Evolutionary conservation across 2,113 vertebrate genomes (phyloP).

Genomic region (Eclectus roratus): DNA sequence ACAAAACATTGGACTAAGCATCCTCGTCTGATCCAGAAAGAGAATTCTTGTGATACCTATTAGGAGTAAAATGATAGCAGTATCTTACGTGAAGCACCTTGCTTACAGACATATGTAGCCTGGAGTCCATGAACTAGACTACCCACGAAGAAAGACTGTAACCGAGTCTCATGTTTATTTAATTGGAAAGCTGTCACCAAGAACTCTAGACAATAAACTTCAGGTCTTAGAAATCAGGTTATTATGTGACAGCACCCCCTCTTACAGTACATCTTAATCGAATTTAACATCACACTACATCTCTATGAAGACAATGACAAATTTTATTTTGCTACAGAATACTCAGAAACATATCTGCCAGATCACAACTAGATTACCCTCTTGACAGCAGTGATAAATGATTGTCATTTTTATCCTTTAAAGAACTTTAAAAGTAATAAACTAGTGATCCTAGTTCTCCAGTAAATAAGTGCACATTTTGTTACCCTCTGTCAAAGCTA

Average conservation of each 20-base stretch:
- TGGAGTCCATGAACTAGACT: neutral
- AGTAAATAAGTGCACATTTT: conserved; percentile 15
- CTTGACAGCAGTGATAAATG: conserved; percentile 35
- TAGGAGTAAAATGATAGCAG: neutral
- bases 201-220: neutral
- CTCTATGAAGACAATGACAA: conserved; percentile 16
- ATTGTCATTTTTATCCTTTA: conserved; percentile 4
- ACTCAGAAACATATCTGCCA: neutral
- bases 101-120: neutral
- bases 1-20: neutral
- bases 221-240: neutral
- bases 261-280: neutral
- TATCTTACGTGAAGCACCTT: neutral
- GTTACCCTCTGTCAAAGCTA: neutral
- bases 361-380: neutral
- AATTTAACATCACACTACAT: neutral
- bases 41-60: neutral
- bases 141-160: neutral
- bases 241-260: neutral
- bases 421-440: conserved; percentile 43
- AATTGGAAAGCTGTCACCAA: neutral
- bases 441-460: neutral
- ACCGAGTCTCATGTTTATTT: neutral
- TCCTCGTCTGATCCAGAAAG: neutral
- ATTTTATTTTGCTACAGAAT: conserved; percentile 33